Base-by-base conservation (phyloP, 2,888 invertebrate species). In the Drosophila infuscata region DNA sequence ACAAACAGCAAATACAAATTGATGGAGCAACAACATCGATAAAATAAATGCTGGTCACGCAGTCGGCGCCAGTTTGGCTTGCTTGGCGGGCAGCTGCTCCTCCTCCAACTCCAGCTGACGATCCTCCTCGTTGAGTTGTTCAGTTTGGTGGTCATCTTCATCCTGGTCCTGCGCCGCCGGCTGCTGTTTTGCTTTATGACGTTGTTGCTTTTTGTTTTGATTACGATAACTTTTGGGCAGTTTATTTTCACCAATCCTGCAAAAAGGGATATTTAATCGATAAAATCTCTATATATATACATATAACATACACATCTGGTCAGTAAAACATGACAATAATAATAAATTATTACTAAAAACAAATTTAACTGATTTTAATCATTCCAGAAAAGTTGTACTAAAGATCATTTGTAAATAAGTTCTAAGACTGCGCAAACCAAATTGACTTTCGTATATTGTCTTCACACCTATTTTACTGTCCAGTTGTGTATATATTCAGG, bases 121-220 rank as follows among this genome's bases (percentile, higher is more conserved):
- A 12, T 76, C 58, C 1, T 56, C 35, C 6, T 54, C n/a, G 2
- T 30, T 41, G 20, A 43, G 7, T 12, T 46, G 20, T 46, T 2
- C 15, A 0, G 2, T 15, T 15, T 25, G 46, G 15, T 25, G 46
- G 3, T 0, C 12, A 36, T 29, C 29, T 12, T 17, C 36, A 36
- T 49, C 48, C 12, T 12, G 36, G 15, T 36, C 52, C 7, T 41
- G 46, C 29, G 25, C 33, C 5, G 20, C 12, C 49, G 49, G 30
- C 48, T 73, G 66, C n/a, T 70, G 66, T 15, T 59, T 43, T 17
- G 70, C 53, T 73, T 82, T 73, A 60, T 76, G 80, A 12, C 90
- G 90, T 30, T 94, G 94, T 32, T 94, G 94, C 70, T 95, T 93
- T 86, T 96, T 96, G 83, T 96, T 96, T 91, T 96, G 96, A 91